These are phyloP conservation scores for Campaea margaritaria DNA, from an alignment of 2,888 invertebrate genomes.

Conservation along the genomic window DNA sequence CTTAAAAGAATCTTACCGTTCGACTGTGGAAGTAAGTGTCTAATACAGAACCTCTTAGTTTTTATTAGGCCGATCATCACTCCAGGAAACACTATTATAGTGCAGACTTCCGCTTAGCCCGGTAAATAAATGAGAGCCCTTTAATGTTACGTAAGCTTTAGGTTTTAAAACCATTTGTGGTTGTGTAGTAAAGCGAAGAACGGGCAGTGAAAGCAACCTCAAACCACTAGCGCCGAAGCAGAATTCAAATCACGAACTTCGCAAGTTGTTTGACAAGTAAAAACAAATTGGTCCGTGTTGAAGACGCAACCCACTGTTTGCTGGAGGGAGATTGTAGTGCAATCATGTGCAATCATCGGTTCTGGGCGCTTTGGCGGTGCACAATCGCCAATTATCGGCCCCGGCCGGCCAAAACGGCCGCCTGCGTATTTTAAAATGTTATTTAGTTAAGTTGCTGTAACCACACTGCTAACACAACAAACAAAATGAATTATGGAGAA, in stretches of 20 bases:
- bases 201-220: conserved; percentile 25
- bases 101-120: background rate
- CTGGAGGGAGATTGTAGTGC: conserved; percentile 65
- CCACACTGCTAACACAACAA: no score
- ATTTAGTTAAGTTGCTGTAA: background rate
- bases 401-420: conserved; percentile 9
- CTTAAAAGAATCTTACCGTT: no score
- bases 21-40: no score
- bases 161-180: conserved; percentile 10
- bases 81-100: no score
- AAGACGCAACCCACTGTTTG: conserved; percentile 52
- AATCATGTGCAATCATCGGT: conserved; percentile 69
- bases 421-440: conserved; percentile 15
- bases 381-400: conserved; percentile 62
- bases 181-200: conserved; percentile 6
- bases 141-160: background rate
- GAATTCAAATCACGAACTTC: conserved; percentile 42
- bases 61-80: no score
- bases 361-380: conserved; percentile 50
- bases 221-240: conserved; percentile 24
- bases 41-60: no score
- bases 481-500: no score
- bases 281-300: conserved; percentile 39
- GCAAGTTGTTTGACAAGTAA: conserved; percentile 53
- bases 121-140: background rate